Evolutionary conservation across 1,140 invertebrate species (phyloP), one percentile per base, ranked within the genome.

Genomic region (Cyphomyrmex costatus): DNA sequence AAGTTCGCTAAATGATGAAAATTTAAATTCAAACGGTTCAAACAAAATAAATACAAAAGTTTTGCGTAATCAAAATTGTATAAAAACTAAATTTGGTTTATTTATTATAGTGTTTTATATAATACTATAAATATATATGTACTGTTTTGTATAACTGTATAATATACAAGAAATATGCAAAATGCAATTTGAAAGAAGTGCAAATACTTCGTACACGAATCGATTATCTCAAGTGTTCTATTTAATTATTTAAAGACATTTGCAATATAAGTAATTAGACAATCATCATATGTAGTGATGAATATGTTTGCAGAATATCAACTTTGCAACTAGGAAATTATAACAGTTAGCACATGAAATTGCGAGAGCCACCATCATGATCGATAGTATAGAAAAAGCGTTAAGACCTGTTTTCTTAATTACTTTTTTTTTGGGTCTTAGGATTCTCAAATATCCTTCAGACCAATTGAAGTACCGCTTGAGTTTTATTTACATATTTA

Each of bases 241-340:
- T 42, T 36, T 60, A 58, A 36, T 76, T 6, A 36, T 76, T 56
- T 42, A 56, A 74, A 19, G 12, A 33, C 7, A n/a, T 33, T 36
- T 74, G 16, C 5, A 0, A 42, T 61, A 36, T 61, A n/a, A n/a
- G n/a, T n/a, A 77, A 60, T 77, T 1, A 76, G 19, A 60, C 60
- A 16, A 2, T 6, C 8, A 65, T 36, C 19, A 65, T 65, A n/a
- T 10, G 0, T 36, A 36, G 0, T 36, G 0, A 36, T 66, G 33
- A 66, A 66, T 0, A 10, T 66, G 19, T 1, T 24, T 58, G 7
- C 33, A 21, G 5, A 14, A 66, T 42, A 12, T 66, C 0, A 21
- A 36, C 1, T 12, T 66, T 21, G 8, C 33, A 14, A 42, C 7
- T 27, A 10, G 33, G 5, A 42, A 21, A 24, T 1, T 66, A 5